Evolutionary conservation across 2,888 invertebrate species (phyloP), one percentile per base, ranked within the genome.

Genomic region (Lomographa bimaculata): DNA sequence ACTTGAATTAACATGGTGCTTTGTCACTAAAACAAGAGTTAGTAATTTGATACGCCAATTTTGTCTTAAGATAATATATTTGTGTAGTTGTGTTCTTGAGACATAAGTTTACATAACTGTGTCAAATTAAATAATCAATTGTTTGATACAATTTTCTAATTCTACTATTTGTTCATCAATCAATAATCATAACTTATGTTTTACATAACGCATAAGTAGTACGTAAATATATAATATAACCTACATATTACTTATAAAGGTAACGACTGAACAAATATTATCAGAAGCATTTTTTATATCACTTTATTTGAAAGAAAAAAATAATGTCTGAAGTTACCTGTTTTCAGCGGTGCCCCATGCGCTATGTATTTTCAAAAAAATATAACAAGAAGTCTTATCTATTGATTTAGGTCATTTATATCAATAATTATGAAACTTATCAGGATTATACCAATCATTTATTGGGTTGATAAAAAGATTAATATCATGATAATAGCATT

Each of bases 301-400:
- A n/a, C n/a, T n/a, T n/a, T n/a, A n/a, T n/a, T n/a, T n/a, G n/a
- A n/a, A n/a, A n/a, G n/a, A n/a, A n/a, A n/a, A n/a, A 19, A 7
- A 19, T 10, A 34, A 19, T 17, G 1, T 3, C 2, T 9, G n/a
- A 45, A 54, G 36, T 38, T 57, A 65, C 65, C 64, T 57, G 38
- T 16, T 21, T 6, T 29, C 24, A 21, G 30, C n/a, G n/a, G n/a
- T n/a, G n/a, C n/a, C n/a, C n/a, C n/a, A n/a, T n/a, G n/a, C n/a
- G n/a, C n/a, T n/a, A n/a, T n/a, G n/a, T n/a, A n/a, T n/a, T n/a
- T n/a, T n/a, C n/a, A n/a, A n/a, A n/a, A n/a, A n/a, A n/a, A n/a
- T n/a, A n/a, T n/a, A n/a, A n/a, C n/a, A n/a, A n/a, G n/a, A 34
- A 35, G 11, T 32, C 12, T 41, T 35, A 40, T 41, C 37, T 30